Percentiles rank a stretch among this genome's conserved stretches.
Conservation (phyloP, 2,797 vertebrate genomes). For the Anguilla megastoma region DNA sequence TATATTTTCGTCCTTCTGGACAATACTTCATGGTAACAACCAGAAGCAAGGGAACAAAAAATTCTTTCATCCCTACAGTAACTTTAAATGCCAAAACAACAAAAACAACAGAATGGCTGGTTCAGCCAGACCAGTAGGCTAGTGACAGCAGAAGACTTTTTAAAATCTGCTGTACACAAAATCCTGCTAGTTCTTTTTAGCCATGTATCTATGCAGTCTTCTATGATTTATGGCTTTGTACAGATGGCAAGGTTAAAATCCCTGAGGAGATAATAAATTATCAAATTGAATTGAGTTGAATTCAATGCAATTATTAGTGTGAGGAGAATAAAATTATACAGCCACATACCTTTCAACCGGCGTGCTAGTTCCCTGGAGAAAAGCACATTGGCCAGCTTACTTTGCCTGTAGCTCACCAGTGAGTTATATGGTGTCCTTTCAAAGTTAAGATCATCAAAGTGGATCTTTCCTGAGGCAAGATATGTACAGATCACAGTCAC, state of each 20-base stretch:
- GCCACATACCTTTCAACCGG: conserved; percentile 57
- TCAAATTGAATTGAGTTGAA: background rate
- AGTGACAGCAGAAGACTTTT: too few species aligned
- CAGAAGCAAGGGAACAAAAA: too few species aligned
- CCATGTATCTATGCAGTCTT: too few species aligned
- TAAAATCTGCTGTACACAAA: too few species aligned
- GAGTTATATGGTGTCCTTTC: conserved; percentile 60
- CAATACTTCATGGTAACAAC: too few species aligned
- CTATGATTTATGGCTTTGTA: background rate
- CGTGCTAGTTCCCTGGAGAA: conserved; percentile 68
- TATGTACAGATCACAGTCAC: background rate
- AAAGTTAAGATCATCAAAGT: conserved; percentile 71
- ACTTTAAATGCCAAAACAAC: too few species aligned
- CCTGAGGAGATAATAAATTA: too few species aligned
- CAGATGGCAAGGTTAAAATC: background rate
- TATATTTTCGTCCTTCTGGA: too few species aligned
- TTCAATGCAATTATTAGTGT: background rate
- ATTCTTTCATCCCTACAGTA: too few species aligned
- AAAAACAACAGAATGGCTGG: too few species aligned
- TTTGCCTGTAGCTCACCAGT: conserved; percentile 70
- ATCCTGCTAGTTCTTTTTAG: too few species aligned
- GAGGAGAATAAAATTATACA: background rate
- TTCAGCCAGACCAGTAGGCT: too few species aligned
- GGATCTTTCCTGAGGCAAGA: conserved; percentile 60
- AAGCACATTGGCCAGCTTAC: conserved; percentile 74